Conservation (phyloP, 2,113 vertebrate genomes). For the Thalassarche chlororhynchos region DNA sequence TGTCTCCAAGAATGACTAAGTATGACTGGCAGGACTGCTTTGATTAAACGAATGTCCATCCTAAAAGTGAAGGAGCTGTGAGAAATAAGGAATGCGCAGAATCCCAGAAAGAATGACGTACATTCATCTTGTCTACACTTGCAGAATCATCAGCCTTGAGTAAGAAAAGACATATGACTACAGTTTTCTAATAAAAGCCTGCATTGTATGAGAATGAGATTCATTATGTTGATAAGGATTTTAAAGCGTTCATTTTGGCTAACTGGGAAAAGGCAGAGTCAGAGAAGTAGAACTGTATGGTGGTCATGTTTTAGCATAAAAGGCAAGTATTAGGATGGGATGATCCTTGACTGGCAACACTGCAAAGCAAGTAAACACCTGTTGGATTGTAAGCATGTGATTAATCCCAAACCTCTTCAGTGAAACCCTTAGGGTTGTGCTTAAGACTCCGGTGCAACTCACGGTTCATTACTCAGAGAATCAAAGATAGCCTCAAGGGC, state of each 20-base stretch:
- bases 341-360: background rate
- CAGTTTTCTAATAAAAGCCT: conserved; percentile 49
- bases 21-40: background rate
- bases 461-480: background rate
- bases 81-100: conserved; percentile 23
- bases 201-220: conserved; percentile 37
- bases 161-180: conserved; percentile 4
- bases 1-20: background rate
- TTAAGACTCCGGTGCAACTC: background rate
- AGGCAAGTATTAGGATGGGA: background rate
- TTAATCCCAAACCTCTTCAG: background rate
- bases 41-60: background rate
- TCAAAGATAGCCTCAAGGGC: background rate
- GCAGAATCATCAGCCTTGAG: conserved; percentile 12
- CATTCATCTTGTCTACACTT: conserved; percentile 38
- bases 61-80: background rate
- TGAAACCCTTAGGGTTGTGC: background rate
- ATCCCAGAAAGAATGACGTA: conserved; percentile 17
- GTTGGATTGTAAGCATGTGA: background rate
- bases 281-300: background rate
- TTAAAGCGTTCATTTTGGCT: conserved; percentile 9
- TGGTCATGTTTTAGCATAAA: background rate
- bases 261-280: background rate
- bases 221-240: conserved; percentile 41
- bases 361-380: background rate